Base-by-base conservation (phyloP, 1,140 invertebrate genomes). In the Zelostemma sp. region DNA sequence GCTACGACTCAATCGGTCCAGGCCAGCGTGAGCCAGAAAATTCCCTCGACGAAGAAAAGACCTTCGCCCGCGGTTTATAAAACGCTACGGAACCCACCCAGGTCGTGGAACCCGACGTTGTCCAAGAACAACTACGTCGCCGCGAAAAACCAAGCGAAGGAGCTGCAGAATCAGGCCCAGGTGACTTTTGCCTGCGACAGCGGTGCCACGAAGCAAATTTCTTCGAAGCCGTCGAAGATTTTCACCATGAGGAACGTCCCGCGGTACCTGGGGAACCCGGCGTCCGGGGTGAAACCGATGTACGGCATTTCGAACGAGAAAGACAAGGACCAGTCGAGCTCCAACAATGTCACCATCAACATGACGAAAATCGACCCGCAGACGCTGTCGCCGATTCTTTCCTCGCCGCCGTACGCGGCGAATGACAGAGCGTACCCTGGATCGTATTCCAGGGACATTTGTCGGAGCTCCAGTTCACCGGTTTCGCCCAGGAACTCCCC, bases 361-460 rank as follows among this genome's bases (percentile, higher is more conserved):
- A 85, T 90, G 73, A 88, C 88, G 53, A 90, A 89, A 71, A 88
- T 89, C 38, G 89, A 90, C 73, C 88, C 88, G 1, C 89, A 89
- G 74, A 90, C 88, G 0, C 63, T 90, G 3, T 87, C 86, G 41
- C 88, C 89, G 0, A 88, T 89, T 1, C 75, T 80, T 0, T 85
- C 86, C 1, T 83, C 87, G 6, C 82, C 86, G 8, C 85, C 86
- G 0, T 87, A 87, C 33, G 82, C 82, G 1, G 74, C 85, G 1
- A 86, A 79, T 41, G 76, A 86, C 1, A 81, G 84, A 6, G 83
- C 75, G 15, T 85, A 84, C 31, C 80, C 82, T 25, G 81, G 77
- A n/a, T 77, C 80, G 0, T 81, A 76, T 6, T 59, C 75, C 1
- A 69, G 82, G 0, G 83, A 83, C 12, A 82, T 85, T 1, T 77